phyloP scores from a whole-genome alignment of 1,140 invertebrate species.

The Heliothis subflexa region DNA sequence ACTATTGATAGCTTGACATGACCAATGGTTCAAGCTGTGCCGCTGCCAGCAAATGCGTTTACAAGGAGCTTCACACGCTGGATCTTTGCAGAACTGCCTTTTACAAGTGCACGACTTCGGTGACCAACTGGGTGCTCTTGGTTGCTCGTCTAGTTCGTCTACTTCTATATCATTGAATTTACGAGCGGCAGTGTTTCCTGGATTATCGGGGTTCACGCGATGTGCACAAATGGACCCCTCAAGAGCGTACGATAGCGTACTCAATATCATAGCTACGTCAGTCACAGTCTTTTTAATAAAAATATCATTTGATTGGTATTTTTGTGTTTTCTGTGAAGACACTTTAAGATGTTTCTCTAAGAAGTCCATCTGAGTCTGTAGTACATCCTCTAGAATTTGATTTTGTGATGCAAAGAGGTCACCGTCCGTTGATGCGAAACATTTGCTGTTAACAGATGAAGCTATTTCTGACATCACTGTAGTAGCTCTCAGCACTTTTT shows the following conservation, averaged over 20 bases:
- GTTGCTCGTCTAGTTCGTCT: slow-evolving; percentile 12
- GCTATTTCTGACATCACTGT: slow-evolving; percentile 55
- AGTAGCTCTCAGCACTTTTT: slow-evolving; percentile 51
- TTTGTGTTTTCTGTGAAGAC: slow-evolving; percentile 17
- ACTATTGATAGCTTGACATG: slow-evolving; percentile 63
- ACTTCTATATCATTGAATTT: slow-evolving; percentile 9
- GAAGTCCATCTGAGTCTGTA: slow-evolving; percentile 59
- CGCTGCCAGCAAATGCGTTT: slow-evolving; percentile 69
- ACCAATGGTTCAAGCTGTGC: slow-evolving; percentile 62
- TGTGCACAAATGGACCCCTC: slow-evolving; percentile 60
- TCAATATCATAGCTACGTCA: slow-evolving; percentile 61
- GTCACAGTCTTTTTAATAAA: slow-evolving; percentile 50
- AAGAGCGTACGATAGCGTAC: slow-evolving; percentile 59
- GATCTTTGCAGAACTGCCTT: slow-evolving; percentile 56
- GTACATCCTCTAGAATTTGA: slow-evolving; percentile 52
- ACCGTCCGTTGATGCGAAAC: slow-evolving; percentile 48
- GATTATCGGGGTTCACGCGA: background rate
- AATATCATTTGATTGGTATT: slow-evolving; percentile 27
- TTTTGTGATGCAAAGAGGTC: slow-evolving; percentile 49
- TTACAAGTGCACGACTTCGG: slow-evolving; percentile 64
- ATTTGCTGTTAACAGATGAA: slow-evolving; percentile 50
- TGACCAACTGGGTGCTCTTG: slow-evolving; percentile 42
- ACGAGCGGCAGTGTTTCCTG: background rate
- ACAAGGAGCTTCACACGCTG: slow-evolving; percentile 61
- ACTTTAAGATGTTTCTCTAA: slow-evolving; percentile 51